Evolutionary conservation across 1,140 invertebrate genomes (phyloP).

Genomic region (Vanessa tameamea): DNA sequence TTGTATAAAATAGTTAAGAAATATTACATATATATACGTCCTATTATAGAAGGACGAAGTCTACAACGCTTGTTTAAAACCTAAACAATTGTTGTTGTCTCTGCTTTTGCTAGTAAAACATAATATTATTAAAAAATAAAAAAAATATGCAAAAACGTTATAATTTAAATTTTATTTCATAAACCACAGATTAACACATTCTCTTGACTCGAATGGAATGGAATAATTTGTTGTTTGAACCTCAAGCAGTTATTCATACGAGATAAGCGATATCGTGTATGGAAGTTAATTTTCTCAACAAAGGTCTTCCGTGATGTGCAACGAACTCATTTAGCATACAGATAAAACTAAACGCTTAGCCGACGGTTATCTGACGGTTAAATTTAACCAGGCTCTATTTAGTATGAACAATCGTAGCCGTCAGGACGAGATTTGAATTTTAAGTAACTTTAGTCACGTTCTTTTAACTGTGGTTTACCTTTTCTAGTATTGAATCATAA

Average conservation of each 20-base stretch:
- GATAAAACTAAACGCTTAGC: constrained; percentile 52
- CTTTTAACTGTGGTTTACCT: constrained; percentile 38
- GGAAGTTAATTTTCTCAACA: constrained; percentile 41
- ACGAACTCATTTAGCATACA: constrained; percentile 45
- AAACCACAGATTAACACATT: not conserved
- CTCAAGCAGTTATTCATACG: not conserved
- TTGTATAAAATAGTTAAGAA: too few species aligned
- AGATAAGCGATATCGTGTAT: constrained; percentile 35
- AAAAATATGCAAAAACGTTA: too few species aligned
- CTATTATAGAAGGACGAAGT: too few species aligned
- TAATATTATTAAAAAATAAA: too few species aligned
- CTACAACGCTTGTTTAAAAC: too few species aligned
- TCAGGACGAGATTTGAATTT: constrained; percentile 59
- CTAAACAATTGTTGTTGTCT: too few species aligned
- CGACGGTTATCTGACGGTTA: constrained; percentile 46
- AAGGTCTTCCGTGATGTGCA: constrained; percentile 42
- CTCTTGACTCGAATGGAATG: not conserved
- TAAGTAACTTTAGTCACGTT: constrained; percentile 64
- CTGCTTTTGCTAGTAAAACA: too few species aligned
- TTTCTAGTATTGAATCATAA: constrained; percentile 33
- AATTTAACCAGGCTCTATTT: constrained; percentile 52
- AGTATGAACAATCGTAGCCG: constrained; percentile 58
- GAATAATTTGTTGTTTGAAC: not conserved
- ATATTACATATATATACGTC: too few species aligned
- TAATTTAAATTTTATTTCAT: not conserved